Evolutionary conservation across 1,140 invertebrate genomes (phyloP).

Genomic region (Carposina sasakii): DNA sequence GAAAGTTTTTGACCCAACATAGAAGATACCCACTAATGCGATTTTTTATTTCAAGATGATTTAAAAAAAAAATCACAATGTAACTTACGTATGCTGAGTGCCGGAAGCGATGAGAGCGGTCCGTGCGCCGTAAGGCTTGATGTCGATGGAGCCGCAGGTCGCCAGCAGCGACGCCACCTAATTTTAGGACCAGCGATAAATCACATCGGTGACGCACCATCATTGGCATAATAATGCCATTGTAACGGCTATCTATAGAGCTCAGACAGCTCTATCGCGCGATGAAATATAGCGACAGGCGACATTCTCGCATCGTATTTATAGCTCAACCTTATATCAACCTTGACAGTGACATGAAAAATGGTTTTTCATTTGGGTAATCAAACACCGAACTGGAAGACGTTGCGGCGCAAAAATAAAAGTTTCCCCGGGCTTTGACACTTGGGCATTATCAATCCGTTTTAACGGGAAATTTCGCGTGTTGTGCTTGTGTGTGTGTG

Average conservation of each 20-base stretch:
- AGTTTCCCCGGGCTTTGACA: conserved; percentile 50
- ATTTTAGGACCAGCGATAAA: no score
- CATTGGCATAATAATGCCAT: conserved; percentile 32
- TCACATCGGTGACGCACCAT: conserved; percentile 18
- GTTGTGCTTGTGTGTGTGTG: conserved; percentile 16
- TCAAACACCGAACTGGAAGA: conserved; percentile 44
- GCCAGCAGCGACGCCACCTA: conserved; percentile 46
- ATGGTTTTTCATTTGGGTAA: conserved; percentile 52
- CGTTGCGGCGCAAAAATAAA: conserved; percentile 50
- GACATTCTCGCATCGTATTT: conserved; percentile 52
- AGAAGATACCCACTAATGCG: no score
- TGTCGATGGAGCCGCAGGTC: conserved; percentile 47
- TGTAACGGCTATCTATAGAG: conserved; percentile 27
- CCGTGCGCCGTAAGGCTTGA: conserved; percentile 44
- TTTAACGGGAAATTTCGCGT: conserved; percentile 48
- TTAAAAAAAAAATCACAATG: no score
- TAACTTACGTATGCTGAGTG: conserved; percentile 41
- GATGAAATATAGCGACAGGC: conserved; percentile 35
- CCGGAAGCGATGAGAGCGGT: conserved; percentile 52
- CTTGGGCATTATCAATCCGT: conserved; percentile 65
- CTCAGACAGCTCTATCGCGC: conserved; percentile 23
- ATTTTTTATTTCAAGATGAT: no score
- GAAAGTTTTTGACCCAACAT: no score
- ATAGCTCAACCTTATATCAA: conserved; percentile 67
- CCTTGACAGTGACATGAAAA: conserved; percentile 68